These are phyloP conservation scores for Diadema setosum DNA, from an alignment of 35 echinoderm and acorn worm genomes.

Conservation along the genomic window DNA sequence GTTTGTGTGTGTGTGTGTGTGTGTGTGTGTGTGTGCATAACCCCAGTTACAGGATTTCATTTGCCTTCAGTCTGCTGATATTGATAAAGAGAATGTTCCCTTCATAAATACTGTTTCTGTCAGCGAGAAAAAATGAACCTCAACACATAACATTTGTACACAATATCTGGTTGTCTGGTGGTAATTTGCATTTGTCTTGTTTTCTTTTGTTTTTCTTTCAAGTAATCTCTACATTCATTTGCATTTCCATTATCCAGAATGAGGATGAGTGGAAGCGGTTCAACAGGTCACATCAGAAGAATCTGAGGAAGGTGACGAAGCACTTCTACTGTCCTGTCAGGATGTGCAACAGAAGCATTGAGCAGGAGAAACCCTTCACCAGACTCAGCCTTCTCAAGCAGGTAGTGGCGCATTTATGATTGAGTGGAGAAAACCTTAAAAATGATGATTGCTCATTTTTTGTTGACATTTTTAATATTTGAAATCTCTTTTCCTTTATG, in stretches of 20 bases:
- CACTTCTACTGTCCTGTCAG: conserved; percentile 3
- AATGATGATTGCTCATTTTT: not conserved
- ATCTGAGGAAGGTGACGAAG: not conserved
- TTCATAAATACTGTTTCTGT: too few species aligned
- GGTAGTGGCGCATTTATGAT: not conserved
- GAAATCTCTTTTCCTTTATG: not conserved
- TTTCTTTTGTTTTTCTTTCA: not conserved
- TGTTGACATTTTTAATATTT: not conserved
- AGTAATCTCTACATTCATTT: not conserved
- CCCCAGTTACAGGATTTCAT: too few species aligned
- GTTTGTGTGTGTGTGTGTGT: too few species aligned
- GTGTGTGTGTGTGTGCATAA: too few species aligned
- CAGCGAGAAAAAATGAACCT: too few species aligned
- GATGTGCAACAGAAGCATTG: not conserved
- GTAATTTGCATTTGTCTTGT: too few species aligned
- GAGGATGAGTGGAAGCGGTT: not conserved
- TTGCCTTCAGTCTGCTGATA: too few species aligned
- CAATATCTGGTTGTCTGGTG: too few species aligned
- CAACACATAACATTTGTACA: too few species aligned
- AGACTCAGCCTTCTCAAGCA: conserved; percentile 12
- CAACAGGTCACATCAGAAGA: not conserved
- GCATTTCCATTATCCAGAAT: not conserved
- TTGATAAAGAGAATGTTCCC: too few species aligned
- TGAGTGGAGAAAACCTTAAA: not conserved
- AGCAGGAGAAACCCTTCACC: not conserved